Percentiles rank a stretch among this genome's conserved stretches.
These are phyloP conservation scores for Otolemur crassicaudatus DNA, from an alignment of 2,797 vertebrate genomes.

Conservation along the genomic window DNA sequence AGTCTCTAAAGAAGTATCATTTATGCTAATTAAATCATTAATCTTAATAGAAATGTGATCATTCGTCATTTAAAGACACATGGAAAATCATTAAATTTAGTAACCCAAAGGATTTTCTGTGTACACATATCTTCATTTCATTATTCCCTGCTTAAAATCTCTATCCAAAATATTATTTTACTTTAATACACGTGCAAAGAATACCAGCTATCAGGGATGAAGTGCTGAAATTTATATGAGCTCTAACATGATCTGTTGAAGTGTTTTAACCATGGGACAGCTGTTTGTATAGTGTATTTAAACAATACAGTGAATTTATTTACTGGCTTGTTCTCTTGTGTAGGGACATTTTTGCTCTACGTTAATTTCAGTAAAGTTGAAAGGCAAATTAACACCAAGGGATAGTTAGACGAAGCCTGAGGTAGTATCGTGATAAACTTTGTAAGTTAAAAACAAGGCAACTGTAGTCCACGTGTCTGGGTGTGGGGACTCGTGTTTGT, in stretches of 20 bases:
- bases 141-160: constrained; percentile 36
- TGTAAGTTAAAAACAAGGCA: neutral
- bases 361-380: constrained; percentile 10
- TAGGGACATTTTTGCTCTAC: constrained; percentile 19
- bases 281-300: constrained; percentile 25
- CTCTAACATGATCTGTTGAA: constrained; percentile 30
- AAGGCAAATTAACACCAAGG: neutral
- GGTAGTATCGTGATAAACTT: neutral
- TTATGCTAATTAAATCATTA: constrained; percentile 61
- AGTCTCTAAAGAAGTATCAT: constrained; percentile 24
- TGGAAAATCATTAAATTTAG: constrained; percentile 40
- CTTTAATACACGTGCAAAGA: constrained; percentile 16
- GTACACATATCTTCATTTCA: neutral
- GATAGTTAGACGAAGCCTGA: neutral
- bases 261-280: constrained; percentile 30
- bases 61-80: constrained; percentile 40
- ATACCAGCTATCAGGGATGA: constrained; percentile 22
- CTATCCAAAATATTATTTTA: constrained; percentile 30
- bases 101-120: neutral
- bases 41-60: constrained; percentile 20
- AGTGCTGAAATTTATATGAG: constrained; percentile 40
- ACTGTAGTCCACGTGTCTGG: neutral
- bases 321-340: neutral
- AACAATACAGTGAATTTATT: neutral
- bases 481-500: too few species aligned